Conservation (phyloP, 2,888 invertebrate species). For the Autographa pulchrina region DNA sequence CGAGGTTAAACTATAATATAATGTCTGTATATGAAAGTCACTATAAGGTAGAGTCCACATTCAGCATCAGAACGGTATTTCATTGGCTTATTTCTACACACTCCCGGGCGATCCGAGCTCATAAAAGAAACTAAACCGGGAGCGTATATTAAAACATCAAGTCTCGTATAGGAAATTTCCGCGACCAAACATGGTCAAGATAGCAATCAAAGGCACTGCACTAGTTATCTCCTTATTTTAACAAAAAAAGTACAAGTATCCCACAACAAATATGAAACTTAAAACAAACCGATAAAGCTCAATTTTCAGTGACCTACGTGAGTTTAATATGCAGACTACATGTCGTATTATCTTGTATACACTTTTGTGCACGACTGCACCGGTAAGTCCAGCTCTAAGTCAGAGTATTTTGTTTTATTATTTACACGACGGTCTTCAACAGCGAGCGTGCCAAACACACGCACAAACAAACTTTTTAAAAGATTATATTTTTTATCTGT, state of each 20-base stretch:
- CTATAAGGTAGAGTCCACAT: no score
- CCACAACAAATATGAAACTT: neutral
- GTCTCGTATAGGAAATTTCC: neutral
- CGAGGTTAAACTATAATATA: no score
- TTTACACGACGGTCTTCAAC: constrained; percentile 66
- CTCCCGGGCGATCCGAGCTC: no score
- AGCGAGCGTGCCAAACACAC: constrained; percentile 53
- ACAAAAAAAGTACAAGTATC: neutral
- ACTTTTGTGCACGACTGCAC: constrained; percentile 72
- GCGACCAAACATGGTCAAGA: neutral
- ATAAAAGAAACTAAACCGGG: no score
- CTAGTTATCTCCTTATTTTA: neutral
- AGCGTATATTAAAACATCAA: no score
- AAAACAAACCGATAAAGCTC: neutral
- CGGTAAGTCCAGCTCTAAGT: constrained; percentile 77
- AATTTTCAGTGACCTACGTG: neutral
- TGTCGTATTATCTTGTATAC: constrained; percentile 16
- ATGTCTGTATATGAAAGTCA: no score
- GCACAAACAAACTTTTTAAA: constrained; percentile 30
- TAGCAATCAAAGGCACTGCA: constrained; percentile 1
- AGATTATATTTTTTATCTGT: constrained; percentile 22
- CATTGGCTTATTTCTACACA: no score
- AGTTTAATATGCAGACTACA: neutral
- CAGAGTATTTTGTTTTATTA: constrained; percentile 72
- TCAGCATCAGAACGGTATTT: no score